phyloP scores from a whole-genome alignment of 2,888 invertebrate genomes.

The Calliscelio sp. region DNA sequence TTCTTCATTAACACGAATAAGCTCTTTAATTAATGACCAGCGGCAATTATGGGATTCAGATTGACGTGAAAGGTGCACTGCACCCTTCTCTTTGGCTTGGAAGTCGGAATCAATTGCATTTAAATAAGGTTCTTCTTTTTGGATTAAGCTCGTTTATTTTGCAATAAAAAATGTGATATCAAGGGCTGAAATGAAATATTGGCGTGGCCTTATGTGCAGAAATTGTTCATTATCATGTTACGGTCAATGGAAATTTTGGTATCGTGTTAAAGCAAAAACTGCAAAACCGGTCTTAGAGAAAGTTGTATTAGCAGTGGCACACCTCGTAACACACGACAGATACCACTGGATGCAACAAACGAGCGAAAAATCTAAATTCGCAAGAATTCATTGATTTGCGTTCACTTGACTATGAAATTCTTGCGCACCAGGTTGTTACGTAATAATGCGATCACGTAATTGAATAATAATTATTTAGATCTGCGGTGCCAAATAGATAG shows the following conservation, averaged over 20 bases:
- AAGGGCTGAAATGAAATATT: too few relatives aligned
- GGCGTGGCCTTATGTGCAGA: too few relatives aligned
- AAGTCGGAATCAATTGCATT: too few relatives aligned
- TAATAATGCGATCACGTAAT: slow-evolving; percentile 8
- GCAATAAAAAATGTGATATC: too few relatives aligned
- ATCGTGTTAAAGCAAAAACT: slow-evolving; percentile 26
- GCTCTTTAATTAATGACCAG: too few relatives aligned
- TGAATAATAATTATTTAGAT: not conserved
- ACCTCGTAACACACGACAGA: slow-evolving; percentile 15
- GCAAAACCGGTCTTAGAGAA: slow-evolving; percentile 61
- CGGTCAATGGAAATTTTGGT: slow-evolving; percentile 49
- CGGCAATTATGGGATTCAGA: too few relatives aligned
- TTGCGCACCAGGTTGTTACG: slow-evolving; percentile 12
- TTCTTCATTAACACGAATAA: too few relatives aligned
- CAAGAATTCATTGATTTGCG: slow-evolving; percentile 46
- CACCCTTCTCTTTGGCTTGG: too few relatives aligned
- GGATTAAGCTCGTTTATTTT: too few relatives aligned
- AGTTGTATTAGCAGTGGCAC: slow-evolving; percentile 44
- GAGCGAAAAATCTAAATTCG: slow-evolving; percentile 45
- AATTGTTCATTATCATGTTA: not conserved
- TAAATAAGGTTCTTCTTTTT: too few relatives aligned
- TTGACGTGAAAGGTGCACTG: too few relatives aligned
- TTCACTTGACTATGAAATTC: slow-evolving; percentile 36
- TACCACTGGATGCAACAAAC: slow-evolving; percentile 37
- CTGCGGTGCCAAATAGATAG: too few relatives aligned